phyloP scores from a whole-genome alignment of 2,113 vertebrate genomes.

The Nibea coibor region DNA sequence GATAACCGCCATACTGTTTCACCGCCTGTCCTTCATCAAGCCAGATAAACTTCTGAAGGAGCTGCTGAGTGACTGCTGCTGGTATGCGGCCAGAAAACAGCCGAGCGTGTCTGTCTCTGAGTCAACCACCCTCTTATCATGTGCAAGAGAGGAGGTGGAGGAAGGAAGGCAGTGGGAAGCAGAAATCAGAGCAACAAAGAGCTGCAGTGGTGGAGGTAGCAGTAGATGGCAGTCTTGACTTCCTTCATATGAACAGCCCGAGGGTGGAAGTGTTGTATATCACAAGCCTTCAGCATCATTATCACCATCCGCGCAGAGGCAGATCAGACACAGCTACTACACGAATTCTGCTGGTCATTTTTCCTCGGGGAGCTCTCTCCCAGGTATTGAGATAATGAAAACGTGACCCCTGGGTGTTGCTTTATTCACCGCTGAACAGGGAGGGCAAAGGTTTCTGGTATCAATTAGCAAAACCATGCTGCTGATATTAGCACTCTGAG shows the following conservation, averaged over 20 bases:
- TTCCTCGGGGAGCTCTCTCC: conserved; percentile 66
- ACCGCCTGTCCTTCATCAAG: conserved; percentile 79
- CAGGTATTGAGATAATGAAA: conserved; percentile 73
- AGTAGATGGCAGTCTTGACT: conserved; percentile 97
- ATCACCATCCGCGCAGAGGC: conserved; percentile 49
- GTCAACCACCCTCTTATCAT: conserved; percentile 83
- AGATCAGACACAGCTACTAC: conserved; percentile 64
- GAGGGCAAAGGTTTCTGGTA: conserved; percentile 77
- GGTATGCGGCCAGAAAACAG: conserved; percentile 82
- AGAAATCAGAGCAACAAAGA: conserved; percentile 56
- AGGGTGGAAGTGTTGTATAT: conserved; percentile 69
- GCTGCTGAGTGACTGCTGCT: conserved; percentile 84
- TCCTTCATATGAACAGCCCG: conserved; percentile 74
- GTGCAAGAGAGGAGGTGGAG: conserved; percentile 70
- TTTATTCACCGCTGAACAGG: conserved; percentile 60
- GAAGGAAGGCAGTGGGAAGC: conserved; percentile 31
- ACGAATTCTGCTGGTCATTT: conserved; percentile 59
- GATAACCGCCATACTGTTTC: conserved; percentile 77
- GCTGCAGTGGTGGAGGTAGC: conserved; percentile 83
- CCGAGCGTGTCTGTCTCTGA: conserved; percentile 81
- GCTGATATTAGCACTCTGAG: conserved; percentile 66
- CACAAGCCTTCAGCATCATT: conserved; percentile 74
- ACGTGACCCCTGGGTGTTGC: conserved; percentile 71
- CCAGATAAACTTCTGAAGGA: conserved; percentile 85
- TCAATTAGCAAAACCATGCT: conserved; percentile 77